Base-by-base conservation (phyloP, 1,140 invertebrate genomes). In the Thereuonema tuberculata region DNA sequence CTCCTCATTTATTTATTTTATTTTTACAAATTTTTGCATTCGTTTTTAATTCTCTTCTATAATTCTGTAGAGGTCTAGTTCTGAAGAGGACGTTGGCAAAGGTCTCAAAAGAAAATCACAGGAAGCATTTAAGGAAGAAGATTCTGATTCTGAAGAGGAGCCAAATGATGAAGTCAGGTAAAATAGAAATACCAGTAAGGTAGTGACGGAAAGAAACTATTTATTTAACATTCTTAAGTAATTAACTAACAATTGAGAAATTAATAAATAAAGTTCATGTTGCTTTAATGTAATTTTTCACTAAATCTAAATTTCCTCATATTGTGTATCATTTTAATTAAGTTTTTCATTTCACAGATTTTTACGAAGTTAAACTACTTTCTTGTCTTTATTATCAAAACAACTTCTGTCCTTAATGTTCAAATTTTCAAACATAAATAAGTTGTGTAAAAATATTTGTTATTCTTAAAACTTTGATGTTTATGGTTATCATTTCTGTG, bases 141-240 rank as follows among this genome's bases (percentile, higher is more conserved):
- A 78, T 2, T 77, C 81, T 1, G 79, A 82, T 29, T 65, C 68
- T 29, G 86, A 93, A 60, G 81, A 85, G 57, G 85, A 91, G 69
- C 80, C 82, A 14, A 82, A 87, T 63, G 95, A 99, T 76, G 90
- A 96, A 76, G 93, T 99, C 23, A 80, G 68, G 72, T 74, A 66
- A 66, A 12, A 43, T 12, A 43, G n/a, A 43, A 43, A 43, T 43
- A n/a, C n/a, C 9, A 9, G 9, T 43, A 43, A 43, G n/a, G 9
- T 43, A n/a, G 9, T 43, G 37, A 9, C 37, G n/a, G n/a, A 43
- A n/a, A 43, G n/a, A 12, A n/a, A n/a, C 9, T 12, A n/a, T 12
- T 43, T 43, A 43, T 43, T 43, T 12, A n/a, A 43, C 9, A 12
- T 12, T 12, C 37, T 43, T 9, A n/a, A 43, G 37, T 12, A 43